Conservation (phyloP, 2,113 vertebrate genomes). For the Amphiprion percula region DNA sequence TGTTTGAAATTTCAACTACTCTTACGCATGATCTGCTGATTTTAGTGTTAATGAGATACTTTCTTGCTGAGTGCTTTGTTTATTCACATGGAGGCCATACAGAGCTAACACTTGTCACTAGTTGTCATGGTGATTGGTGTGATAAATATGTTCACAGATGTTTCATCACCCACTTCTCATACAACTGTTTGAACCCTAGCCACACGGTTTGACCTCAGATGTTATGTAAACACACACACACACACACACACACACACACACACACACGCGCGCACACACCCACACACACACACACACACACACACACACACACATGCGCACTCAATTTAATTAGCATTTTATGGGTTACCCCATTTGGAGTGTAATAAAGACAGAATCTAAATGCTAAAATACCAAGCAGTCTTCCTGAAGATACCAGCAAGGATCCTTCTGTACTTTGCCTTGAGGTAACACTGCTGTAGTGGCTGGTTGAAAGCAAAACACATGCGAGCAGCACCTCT, state of each 20-base stretch:
- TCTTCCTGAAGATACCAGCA: not conserved
- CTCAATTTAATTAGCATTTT: conserved; percentile 62
- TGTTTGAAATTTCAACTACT: not conserved
- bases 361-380: conserved; percentile 13
- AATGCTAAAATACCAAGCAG: conserved; percentile 11
- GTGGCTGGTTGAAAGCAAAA: conserved; percentile 11
- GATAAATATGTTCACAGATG: conserved; percentile 71
- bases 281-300: conserved; percentile 25
- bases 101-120: conserved; percentile 47
- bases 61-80: conserved; percentile 57
- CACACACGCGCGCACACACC: not conserved
- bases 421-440: conserved; percentile 1
- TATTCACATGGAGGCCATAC: conserved; percentile 67
- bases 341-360: conserved; percentile 47
- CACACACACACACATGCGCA: not conserved
- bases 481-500: conserved; percentile 19
- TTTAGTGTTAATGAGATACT: conserved; percentile 20
- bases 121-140: conserved; percentile 59
- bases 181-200: conserved; percentile 63
- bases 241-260: conserved; percentile 15
- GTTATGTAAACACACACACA: conserved; percentile 69
- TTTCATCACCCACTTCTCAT: conserved; percentile 49
- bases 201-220: conserved; percentile 66
- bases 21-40: not conserved
- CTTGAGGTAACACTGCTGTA: conserved; percentile 2